Base-by-base conservation (phyloP, 2,888 invertebrate genomes). In the Napeogenes inachia region DNA sequence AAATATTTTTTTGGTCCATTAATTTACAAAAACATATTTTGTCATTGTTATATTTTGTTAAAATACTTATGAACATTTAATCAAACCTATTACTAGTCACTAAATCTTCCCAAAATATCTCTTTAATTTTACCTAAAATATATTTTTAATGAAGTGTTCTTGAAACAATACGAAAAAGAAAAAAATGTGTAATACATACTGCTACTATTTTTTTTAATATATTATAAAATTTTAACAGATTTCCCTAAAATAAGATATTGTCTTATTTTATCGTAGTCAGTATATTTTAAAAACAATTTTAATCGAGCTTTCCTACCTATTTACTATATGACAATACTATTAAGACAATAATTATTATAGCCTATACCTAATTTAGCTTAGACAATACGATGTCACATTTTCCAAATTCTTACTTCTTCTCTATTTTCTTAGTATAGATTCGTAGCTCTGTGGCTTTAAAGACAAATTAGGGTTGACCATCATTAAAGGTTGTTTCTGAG, bases 301-400 rank as follows among this genome's bases (percentile, higher is more conserved):
- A 61, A 71, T 80, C 86, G 89, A 89, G 88, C 89, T 89, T 89
- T 86, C 79, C 78, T 81, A 83, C 74, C 76, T 76, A 77, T 75
- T 60, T 62, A 62, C 55, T 74, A 63, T 76, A 82, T 72, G 86
- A 87, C 87, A 87, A 86, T 87, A 85, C 69, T 60, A 54, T 65
- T 82, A 81, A 80, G 83, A 86, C 80, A 80, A 82, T 81, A 84
- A 79, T 47, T 57, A 53, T 13, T 58, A 50, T 61, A 59, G 3
- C 35, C 35, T 35, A 30, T 56, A 21, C 12, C 47, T 62, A 55
- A 59, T 53, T 32, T 59, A 62, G 55, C 47, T 38, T 56, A 58
- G 55, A 55, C 4, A 33, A 13, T 55, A 35, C 38, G 10, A 58
- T 21, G 56, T 54, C 50, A 57, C 13, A 42, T 53, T 53, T 62